Conservation (phyloP, 2,113 vertebrate genomes). For the Cacatua alba region DNA sequence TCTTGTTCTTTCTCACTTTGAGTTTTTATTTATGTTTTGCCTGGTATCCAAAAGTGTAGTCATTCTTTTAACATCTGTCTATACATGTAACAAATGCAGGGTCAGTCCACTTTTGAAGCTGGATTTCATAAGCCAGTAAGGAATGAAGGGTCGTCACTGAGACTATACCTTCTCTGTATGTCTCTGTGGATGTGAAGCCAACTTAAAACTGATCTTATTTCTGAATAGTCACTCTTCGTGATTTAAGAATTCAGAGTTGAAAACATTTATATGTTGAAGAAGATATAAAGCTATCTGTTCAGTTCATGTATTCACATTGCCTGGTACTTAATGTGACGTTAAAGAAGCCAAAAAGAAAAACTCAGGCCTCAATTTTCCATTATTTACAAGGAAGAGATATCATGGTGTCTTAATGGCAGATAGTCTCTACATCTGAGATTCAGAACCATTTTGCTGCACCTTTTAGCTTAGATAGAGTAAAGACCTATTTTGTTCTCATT, state of each 20-base stretch:
- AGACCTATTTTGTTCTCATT: constrained; percentile 9
- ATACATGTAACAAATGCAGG: neutral
- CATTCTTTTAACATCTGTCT: neutral
- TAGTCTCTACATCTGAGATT: neutral
- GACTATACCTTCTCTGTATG: neutral
- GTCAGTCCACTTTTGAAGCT: neutral
- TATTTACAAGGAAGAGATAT: neutral
- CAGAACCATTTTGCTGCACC: neutral
- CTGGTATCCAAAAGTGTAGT: neutral
- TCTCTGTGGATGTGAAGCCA: neutral
- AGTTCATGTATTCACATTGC: neutral
- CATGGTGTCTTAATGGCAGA: fast-evolving
- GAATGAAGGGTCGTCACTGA: neutral
- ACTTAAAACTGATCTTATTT: neutral
- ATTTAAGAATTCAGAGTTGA: neutral
- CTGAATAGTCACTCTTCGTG: neutral
- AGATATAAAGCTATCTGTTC: neutral
- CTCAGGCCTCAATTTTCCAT: neutral
- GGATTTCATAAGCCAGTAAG: neutral
- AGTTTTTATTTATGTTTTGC: neutral
- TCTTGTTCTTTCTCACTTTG: neutral
- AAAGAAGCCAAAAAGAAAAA: neutral
- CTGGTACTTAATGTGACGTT: neutral
- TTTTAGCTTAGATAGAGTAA: neutral
- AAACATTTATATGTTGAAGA: neutral